A percentile compares a stretch with the other conserved stretches of the same genome.
Conservation (phyloP, 2,113 vertebrate species). For the Siniperca chuatsi region DNA sequence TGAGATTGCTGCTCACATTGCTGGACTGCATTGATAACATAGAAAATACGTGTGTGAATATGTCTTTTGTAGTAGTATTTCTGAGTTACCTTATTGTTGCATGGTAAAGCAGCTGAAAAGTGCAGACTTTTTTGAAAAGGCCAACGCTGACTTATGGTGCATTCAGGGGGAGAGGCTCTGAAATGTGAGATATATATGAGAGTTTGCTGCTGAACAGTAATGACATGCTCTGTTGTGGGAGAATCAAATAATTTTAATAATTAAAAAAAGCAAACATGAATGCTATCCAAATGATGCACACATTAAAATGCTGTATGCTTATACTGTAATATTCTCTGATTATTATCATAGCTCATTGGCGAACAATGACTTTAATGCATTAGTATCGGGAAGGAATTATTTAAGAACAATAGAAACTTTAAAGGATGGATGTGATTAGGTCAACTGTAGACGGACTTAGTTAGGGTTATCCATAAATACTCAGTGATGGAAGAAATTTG, state of each 20-base stretch:
- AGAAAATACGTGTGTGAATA: background rate
- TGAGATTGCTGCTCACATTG: background rate
- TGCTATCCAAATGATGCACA: background rate
- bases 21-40: background rate
- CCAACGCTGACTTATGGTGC: background rate
- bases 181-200: background rate
- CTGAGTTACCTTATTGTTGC: background rate
- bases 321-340: background rate
- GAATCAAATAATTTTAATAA: background rate
- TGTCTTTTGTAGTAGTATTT: background rate
- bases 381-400: too few relatives aligned
- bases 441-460: too few relatives aligned
- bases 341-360: background rate
- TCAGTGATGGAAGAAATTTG: too few relatives aligned
- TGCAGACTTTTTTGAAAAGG: background rate
- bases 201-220: background rate
- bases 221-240: background rate
- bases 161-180: background rate
- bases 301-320: background rate
- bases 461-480: too few relatives aligned
- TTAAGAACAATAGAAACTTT: too few relatives aligned
- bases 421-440: too few relatives aligned
- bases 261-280: background rate
- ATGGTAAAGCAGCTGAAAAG: background rate
- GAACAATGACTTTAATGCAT: background rate